Conservation (phyloP, 2,113 vertebrate species). For the Carollia perspicillata region DNA sequence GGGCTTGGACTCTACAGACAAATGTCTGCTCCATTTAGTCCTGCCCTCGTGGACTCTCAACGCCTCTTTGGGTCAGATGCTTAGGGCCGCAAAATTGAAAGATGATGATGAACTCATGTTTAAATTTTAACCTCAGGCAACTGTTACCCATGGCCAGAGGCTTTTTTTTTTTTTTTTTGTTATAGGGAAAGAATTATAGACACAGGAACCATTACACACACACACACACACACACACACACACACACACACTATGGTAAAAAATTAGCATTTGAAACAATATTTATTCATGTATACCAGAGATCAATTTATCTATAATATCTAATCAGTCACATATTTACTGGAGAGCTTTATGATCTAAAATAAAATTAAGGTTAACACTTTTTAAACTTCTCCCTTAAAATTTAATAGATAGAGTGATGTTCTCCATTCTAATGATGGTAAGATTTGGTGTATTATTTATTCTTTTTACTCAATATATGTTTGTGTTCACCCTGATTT, state of each 20-base stretch:
- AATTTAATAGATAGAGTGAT: background rate
- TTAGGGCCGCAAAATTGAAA: constrained; percentile 79
- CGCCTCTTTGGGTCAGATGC: constrained; percentile 73
- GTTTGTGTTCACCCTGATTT: background rate
- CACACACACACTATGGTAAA: too few relatives aligned
- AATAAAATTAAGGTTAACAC: background rate
- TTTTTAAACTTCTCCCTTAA: background rate
- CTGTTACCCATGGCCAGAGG: constrained; percentile 39
- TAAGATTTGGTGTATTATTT: background rate
- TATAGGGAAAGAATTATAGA: constrained; percentile 49
- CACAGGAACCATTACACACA: background rate
- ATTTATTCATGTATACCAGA: background rate
- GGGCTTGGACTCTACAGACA: constrained; percentile 52
- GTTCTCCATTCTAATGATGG: background rate
- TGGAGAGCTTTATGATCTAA: constrained; percentile 2
- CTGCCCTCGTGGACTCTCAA: constrained; percentile 71
- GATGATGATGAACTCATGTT: constrained; percentile 57
- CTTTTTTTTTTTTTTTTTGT: background rate
- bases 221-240: too few relatives aligned
- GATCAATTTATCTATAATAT: background rate
- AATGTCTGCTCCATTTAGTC: constrained; percentile 71
- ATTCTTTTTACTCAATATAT: background rate
- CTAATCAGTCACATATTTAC: background rate
- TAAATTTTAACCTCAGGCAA: constrained; percentile 68
- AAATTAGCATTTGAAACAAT: background rate